phyloP scores from a whole-genome alignment of 92 coral and sea anemone genomes.

The Porites cylindrica region DNA sequence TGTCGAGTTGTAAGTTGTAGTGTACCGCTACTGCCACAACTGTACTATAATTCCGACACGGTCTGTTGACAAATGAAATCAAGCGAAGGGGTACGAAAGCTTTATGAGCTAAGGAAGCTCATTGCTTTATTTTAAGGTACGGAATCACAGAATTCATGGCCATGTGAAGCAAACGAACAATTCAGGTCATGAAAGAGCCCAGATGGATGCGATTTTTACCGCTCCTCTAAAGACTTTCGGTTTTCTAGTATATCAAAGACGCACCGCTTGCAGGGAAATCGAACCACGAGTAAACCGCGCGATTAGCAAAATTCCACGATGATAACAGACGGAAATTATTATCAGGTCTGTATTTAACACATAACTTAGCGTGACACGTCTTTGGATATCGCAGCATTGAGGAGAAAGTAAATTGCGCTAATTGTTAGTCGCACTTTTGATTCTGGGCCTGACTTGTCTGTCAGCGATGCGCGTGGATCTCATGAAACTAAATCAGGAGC shows the following conservation, averaged over 20 bases:
- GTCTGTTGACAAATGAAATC: no score
- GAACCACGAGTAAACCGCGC: slow-evolving; percentile 20
- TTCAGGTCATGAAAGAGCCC: no score
- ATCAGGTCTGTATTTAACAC: not conserved
- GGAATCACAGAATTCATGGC: no score
- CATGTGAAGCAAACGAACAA: no score
- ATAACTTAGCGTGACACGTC: not conserved
- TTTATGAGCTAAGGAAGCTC: no score
- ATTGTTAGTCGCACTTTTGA: not conserved
- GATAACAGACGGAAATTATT: not conserved
- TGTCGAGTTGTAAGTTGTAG: no score
- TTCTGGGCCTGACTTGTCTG: not conserved
- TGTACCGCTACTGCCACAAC: no score
- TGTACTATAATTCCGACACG: no score
- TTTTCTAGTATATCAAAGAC: not conserved
- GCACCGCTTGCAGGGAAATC: slow-evolving; percentile 3
- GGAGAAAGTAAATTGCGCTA: not conserved
- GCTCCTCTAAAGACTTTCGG: not conserved
- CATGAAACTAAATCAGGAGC: not conserved
- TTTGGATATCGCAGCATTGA: not conserved
- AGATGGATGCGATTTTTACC: no score
- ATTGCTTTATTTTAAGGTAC: no score
- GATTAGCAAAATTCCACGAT: not conserved
- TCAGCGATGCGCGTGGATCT: not conserved
- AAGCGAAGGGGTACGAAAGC: no score